These are phyloP conservation scores for Cerceris ruficornis DNA, from an alignment of 2,888 invertebrate genomes.

Conservation along the genomic window DNA sequence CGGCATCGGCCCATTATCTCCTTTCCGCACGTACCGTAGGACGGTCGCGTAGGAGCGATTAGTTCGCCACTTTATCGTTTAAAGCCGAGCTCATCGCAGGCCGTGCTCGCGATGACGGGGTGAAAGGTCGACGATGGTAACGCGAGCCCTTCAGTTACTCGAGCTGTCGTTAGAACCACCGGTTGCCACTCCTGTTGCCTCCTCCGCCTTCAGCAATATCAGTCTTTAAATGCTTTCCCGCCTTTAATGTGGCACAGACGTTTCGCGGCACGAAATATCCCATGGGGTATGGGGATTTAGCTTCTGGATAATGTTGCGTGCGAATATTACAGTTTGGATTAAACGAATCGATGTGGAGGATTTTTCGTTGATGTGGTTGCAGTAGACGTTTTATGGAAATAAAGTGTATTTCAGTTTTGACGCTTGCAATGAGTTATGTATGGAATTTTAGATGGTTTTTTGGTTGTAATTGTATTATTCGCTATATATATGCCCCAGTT, in stretches of 20 bases:
- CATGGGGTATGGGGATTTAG: neutral
- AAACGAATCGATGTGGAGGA: no score
- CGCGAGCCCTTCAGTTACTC: constrained; percentile 58
- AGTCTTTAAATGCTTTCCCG: constrained; percentile 21
- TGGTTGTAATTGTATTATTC: no score
- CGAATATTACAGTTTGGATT: neutral
- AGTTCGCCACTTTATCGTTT: constrained; percentile 73
- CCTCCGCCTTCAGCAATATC: constrained; percentile 9
- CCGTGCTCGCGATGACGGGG: constrained; percentile 37
- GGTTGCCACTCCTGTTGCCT: constrained; percentile 48
- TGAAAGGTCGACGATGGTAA: constrained; percentile 60
- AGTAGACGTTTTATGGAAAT: no score
- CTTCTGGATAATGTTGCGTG: neutral
- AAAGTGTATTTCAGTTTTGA: no score
- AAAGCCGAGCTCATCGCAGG: constrained; percentile 60
- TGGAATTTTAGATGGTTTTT: no score
- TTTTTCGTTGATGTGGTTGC: no score
- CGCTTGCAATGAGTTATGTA: no score
- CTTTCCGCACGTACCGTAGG: constrained; percentile 50
- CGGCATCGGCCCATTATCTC: constrained; percentile 58
- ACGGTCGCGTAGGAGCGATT: constrained; percentile 65
- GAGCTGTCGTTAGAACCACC: constrained; percentile 66
- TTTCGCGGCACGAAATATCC: neutral
- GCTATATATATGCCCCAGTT: no score
- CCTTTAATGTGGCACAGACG: constrained; percentile 21